Percentiles rank a stretch among this genome's conserved stretches.
Conservation (phyloP, 1,140 invertebrate species). For the Drosophila biarmipes region DNA sequence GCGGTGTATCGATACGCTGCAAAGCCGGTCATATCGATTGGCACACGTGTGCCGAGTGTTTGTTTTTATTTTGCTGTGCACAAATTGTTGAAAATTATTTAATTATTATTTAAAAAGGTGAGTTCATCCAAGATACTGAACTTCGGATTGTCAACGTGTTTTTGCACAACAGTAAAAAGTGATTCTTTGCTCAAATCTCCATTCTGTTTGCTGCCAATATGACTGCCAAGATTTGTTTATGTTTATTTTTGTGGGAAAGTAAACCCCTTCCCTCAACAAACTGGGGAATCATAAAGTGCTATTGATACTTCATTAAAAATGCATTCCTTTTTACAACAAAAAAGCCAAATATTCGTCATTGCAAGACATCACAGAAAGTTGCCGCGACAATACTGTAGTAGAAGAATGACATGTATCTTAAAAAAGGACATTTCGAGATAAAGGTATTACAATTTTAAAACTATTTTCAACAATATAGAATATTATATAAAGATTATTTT, state of each 20-base stretch:
- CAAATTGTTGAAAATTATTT: background rate
- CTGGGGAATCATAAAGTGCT: background rate
- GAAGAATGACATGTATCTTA: too few relatives aligned
- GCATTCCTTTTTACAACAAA: background rate
- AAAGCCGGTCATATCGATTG: background rate
- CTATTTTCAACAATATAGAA: too few relatives aligned
- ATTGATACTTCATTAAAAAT: background rate
- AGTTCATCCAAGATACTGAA: background rate
- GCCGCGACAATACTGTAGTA: too few relatives aligned
- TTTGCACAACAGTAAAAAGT: background rate
- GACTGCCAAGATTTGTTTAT: background rate
- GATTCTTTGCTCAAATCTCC: background rate
- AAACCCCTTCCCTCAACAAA: background rate
- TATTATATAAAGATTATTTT: too few relatives aligned
- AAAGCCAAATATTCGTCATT: too few relatives aligned
- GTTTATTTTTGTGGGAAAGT: background rate
- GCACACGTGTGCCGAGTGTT: slow-evolving; percentile 12
- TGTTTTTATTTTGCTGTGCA: slow-evolving; percentile 13
- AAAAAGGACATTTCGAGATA: too few relatives aligned
- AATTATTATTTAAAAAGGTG: slow-evolving; percentile 2
- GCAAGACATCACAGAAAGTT: too few relatives aligned
- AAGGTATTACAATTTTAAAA: too few relatives aligned
- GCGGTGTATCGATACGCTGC: slow-evolving; percentile 39
- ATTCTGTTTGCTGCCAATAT: background rate
- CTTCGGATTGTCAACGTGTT: background rate